Conservation (phyloP, 1,140 invertebrate species). For the Drosophila littoralis region DNA sequence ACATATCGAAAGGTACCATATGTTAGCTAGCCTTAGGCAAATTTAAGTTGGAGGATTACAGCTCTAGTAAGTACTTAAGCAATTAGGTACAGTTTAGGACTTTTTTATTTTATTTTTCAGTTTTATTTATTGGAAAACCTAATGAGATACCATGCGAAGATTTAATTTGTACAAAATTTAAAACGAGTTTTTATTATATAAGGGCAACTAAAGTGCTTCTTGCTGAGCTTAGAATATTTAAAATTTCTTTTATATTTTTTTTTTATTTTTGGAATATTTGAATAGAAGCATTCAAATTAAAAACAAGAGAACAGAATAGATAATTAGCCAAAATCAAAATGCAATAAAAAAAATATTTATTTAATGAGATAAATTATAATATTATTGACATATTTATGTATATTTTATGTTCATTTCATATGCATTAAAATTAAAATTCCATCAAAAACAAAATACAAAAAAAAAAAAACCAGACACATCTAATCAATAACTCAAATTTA, state of each 20-base stretch:
- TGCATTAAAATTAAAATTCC: constrained; percentile 14
- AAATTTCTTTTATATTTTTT: not conserved
- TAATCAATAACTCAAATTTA: constrained; percentile 32
- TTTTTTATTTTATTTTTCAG: too few species aligned
- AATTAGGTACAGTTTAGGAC: too few species aligned
- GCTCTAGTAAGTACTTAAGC: too few species aligned
- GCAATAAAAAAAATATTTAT: too few species aligned
- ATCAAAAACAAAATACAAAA: not conserved
- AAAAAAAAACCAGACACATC: constrained; percentile 22
- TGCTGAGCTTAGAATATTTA: not conserved
- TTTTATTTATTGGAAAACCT: too few species aligned
- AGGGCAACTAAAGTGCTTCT: too few species aligned
- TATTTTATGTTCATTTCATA: constrained; percentile 1
- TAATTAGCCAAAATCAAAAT: too few species aligned
- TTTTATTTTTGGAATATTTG: not conserved
- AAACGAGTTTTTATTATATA: too few species aligned
- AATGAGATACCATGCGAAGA: not conserved
- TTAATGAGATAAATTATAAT: not conserved
- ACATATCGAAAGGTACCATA: constrained; percentile 11
- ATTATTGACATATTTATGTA: not conserved
- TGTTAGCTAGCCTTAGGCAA: not conserved
- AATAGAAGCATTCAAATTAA: too few species aligned
- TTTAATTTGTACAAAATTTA: too few species aligned
- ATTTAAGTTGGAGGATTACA: not conserved
- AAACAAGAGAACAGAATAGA: not conserved